Base-by-base conservation (phyloP, 2,888 invertebrate species). In the Folsomia manolachei region DNA sequence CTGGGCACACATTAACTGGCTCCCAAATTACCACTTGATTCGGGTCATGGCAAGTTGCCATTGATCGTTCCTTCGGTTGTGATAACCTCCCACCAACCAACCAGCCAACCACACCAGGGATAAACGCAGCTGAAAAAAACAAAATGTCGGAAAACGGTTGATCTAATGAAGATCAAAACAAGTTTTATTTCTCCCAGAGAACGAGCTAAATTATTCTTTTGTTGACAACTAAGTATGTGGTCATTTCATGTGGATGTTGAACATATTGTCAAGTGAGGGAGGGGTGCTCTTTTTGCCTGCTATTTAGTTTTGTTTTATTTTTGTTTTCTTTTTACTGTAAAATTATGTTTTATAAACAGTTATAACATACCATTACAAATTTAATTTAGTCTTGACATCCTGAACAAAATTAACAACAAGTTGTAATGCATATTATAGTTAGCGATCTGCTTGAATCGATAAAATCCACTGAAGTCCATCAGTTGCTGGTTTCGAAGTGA, bases 11-110 rank as follows among this genome's bases (percentile, higher is more conserved):
- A 65, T 56, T 72, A 77, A 73, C 75, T 75, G 75, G 74, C 76
- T 72, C 71, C 72, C 75, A 80, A 80, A 80, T 80, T 80, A 77
- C 78, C 77, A 76, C 78, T 79, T 79, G 80, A 80, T 80, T 80
- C 80, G 72, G 78, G 80, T 75, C 79, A 78, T 75, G 78, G 80
- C 79, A 80, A 76, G 71, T 75, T 80, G 79, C 80, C 80, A 80
- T 77, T 79, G 78, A 78, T 78, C 69, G 61, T 62, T 24, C 39
- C 24, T n/a, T n/a, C n/a, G n/a, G 24, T 25, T 25, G 25, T 25
- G 39, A 70, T 70, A 63, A 26, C 7, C 19, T 27, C 26, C 11
- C n/a, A n/a, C 39, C 39, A 39, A 39, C 7, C 39, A 4, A 4
- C 14, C 39, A 39, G 39, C 7, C 4, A 39, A 39, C 39, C 39